A percentile compares a stretch with the other conserved stretches of the same genome.
Conservation (phyloP, 2,797 vertebrate species). For the Poecile montanus region DNA sequence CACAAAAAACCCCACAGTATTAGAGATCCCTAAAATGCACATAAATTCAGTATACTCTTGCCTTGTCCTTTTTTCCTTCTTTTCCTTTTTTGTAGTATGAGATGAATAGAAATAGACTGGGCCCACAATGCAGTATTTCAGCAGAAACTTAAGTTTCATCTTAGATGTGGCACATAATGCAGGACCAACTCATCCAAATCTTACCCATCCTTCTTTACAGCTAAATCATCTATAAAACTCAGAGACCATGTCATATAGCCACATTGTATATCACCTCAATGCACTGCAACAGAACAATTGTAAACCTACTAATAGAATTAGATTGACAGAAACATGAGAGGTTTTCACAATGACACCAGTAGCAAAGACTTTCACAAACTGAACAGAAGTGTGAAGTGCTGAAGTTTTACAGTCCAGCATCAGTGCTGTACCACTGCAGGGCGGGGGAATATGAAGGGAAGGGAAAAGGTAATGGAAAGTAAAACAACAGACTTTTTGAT, state of each 20-base stretch:
- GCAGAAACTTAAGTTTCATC: background rate
- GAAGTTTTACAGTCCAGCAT: background rate
- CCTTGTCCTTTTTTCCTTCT: background rate
- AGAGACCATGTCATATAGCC: background rate
- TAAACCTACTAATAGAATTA: background rate
- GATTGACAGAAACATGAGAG: background rate
- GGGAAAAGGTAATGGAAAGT: background rate
- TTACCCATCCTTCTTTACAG: background rate
- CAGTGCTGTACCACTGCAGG: background rate
- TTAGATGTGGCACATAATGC: background rate
- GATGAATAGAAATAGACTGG: background rate
- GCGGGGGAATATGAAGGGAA: background rate
- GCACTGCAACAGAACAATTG: background rate
- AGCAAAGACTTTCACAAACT: background rate
- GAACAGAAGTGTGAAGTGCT: background rate
- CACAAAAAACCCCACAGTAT: background rate
- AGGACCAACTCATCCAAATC: background rate
- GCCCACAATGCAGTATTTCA: background rate
- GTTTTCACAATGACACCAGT: background rate
- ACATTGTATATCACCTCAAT: background rate
- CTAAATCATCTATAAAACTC: background rate
- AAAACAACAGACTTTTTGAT: background rate
- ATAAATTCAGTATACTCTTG: background rate
- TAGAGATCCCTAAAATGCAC: background rate
- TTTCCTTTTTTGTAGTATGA: background rate